phyloP scores from a whole-genome alignment of 2,888 invertebrate genomes.

The Mesorhabditis belari region DNA sequence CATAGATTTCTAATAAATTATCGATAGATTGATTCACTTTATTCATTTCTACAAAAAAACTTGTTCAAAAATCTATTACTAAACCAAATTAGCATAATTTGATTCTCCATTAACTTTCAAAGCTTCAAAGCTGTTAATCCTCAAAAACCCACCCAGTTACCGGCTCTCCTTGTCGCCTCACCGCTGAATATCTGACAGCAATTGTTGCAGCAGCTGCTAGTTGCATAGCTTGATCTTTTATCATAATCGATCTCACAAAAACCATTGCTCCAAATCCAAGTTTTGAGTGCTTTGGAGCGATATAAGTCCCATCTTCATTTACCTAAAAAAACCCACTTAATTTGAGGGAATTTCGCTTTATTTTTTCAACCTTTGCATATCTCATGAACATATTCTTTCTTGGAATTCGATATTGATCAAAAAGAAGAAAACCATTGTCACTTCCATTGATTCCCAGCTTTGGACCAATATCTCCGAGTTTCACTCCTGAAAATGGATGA shows the following conservation, averaged over 20 bases:
- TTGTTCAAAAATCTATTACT: no score
- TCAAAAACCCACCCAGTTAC: conserved; percentile 65
- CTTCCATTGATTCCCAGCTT: conserved; percentile 65
- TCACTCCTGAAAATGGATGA: conserved; percentile 65
- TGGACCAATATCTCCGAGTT: conserved; percentile 87
- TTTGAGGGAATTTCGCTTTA: background rate
- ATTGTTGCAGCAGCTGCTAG: conserved; percentile 80
- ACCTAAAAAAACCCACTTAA: conserved; percentile 11
- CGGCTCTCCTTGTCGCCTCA: conserved; percentile 80
- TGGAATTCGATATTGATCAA: conserved; percentile 80
- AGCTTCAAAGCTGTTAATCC: no score
- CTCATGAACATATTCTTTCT: conserved; percentile 88
- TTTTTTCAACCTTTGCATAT: conserved; percentile 69
- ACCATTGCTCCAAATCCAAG: conserved; percentile 86
- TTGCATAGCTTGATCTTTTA: conserved; percentile 69
- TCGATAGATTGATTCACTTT: background rate
- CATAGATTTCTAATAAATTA: background rate
- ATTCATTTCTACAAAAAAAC: no score
- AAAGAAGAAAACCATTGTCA: conserved; percentile 86
- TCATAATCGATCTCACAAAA: conserved; percentile 79
- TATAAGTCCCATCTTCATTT: conserved; percentile 74
- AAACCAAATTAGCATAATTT: no score
- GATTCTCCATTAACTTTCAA: no score
- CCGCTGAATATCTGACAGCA: conserved; percentile 80
- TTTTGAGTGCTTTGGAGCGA: conserved; percentile 74